Conservation (phyloP, 2,113 vertebrate genomes). For the Malurus elegans region DNA sequence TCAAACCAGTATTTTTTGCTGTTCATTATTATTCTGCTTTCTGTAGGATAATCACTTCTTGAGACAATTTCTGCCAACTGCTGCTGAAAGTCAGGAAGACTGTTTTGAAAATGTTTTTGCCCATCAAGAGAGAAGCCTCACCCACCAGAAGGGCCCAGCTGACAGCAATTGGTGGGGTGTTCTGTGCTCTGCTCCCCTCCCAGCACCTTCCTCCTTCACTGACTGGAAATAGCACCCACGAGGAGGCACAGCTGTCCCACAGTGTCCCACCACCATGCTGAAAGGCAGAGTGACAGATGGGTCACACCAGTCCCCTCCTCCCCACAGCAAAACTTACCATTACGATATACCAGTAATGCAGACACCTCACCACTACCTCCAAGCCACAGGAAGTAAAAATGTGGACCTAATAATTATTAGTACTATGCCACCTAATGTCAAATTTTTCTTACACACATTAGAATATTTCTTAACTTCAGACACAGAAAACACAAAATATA, state of each 20-base stretch:
- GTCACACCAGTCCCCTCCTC: not conserved
- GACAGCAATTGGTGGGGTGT: not conserved
- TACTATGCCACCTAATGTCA: not conserved
- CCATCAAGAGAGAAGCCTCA: not conserved
- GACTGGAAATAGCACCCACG: accelerated
- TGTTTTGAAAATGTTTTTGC: not conserved
- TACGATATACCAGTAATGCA: accelerated
- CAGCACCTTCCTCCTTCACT: not conserved
- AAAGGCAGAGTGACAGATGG: not conserved
- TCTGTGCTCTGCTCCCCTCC: not conserved
- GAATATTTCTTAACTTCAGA: not conserved
- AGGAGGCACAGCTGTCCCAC: not conserved
- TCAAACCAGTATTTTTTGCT: not conserved
- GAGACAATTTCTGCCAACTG: not conserved
- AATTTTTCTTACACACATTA: not conserved
- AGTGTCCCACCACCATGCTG: accelerated
- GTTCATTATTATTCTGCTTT: not conserved
- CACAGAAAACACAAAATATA: not conserved
- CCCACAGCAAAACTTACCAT: not conserved
- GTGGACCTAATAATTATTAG: not conserved
- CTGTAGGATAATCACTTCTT: not conserved
- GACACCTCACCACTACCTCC: not conserved
- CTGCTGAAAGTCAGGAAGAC: not conserved
- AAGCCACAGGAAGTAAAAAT: not conserved
- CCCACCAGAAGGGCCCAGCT: accelerated